Evolutionary conservation across 30 jellyfish, hydroid and myxozoan genomes (phyloP).

Genomic region (Hydractinia echinata): DNA sequence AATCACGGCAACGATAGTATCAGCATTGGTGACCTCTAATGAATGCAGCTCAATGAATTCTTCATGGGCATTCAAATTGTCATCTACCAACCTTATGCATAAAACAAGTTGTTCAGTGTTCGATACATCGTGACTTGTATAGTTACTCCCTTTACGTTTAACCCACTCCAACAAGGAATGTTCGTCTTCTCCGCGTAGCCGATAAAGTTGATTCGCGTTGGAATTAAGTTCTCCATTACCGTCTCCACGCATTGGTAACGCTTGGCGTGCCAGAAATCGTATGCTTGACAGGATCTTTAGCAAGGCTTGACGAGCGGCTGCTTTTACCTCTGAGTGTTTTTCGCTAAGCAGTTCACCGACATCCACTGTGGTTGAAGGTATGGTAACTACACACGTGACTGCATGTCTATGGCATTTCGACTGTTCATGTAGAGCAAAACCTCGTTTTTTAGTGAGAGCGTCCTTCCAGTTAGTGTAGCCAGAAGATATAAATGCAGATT

Average conservation of each 20-base stretch:
- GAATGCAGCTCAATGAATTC: conserved; percentile 35
- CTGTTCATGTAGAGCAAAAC: too few species aligned
- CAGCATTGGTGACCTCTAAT: too few species aligned
- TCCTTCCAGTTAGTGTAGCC: too few species aligned
- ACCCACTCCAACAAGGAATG: not conserved
- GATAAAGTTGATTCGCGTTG: not conserved
- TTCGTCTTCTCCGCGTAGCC: not conserved
- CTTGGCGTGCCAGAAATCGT: conserved; percentile 9
- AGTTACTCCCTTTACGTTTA: not conserved
- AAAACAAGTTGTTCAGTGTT: conserved; percentile 30
- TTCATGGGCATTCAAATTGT: conserved; percentile 40
- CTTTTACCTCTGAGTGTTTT: not conserved
- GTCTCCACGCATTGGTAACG: not conserved
- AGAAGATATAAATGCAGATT: too few species aligned
- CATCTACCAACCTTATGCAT: conserved; percentile 33
- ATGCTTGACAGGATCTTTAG: not conserved
- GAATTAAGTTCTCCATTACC: conserved; percentile 1
- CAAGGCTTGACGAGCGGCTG: not conserved
- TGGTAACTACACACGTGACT: too few species aligned
- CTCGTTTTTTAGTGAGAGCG: too few species aligned
- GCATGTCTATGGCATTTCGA: too few species aligned
- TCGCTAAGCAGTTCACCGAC: not conserved
- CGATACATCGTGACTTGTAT: conserved; percentile 37
- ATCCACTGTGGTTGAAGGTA: not conserved
- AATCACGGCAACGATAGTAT: too few species aligned